Evolutionary conservation across 1,140 invertebrate genomes (phyloP).

Genomic region (Platyura marginata): DNA sequence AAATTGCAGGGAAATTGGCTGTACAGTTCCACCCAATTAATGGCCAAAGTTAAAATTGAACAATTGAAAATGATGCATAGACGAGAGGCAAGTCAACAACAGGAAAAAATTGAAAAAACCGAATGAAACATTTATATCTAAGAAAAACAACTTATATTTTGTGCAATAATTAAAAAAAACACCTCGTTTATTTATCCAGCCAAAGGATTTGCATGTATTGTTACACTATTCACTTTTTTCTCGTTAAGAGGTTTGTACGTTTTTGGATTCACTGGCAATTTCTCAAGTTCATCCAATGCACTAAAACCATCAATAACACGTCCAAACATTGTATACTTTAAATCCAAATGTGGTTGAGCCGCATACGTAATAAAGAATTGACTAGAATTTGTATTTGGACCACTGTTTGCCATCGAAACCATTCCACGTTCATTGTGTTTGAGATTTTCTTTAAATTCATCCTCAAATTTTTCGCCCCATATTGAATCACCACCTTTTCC

Average conservation of each 20-base stretch:
- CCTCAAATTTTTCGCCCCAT: constrained; percentile 84
- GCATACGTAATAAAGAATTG: constrained; percentile 95
- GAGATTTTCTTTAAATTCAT: constrained; percentile 88
- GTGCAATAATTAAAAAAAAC: background rate
- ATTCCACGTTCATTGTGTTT: constrained; percentile 81
- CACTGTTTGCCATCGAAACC: constrained; percentile 97
- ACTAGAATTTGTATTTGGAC: constrained; percentile 94
- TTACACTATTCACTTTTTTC: constrained; percentile 68
- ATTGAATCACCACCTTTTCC: constrained; percentile 86
- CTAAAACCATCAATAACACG: constrained; percentile 97
- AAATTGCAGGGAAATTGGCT: background rate
- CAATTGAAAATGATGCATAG: constrained; percentile 40
- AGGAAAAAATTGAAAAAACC: background rate
- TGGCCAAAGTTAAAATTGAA: constrained; percentile 60
- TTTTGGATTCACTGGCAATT: constrained; percentile 84
- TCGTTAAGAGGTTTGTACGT: constrained; percentile 74
- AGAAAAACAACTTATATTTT: background rate
- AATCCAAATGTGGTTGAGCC: constrained; percentile 85
- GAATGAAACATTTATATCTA: background rate
- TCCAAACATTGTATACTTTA: constrained; percentile 93
- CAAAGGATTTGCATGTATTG: constrained; percentile 92
- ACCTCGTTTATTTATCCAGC: constrained; percentile 35
- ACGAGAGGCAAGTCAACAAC: background rate
- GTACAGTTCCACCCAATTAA: constrained; percentile 54
- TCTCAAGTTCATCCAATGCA: constrained; percentile 88